Percentiles rank a stretch among this genome's conserved stretches.
phyloP scores from a whole-genome alignment of 2,888 invertebrate species.

The Synanthedon myopaeformis region DNA sequence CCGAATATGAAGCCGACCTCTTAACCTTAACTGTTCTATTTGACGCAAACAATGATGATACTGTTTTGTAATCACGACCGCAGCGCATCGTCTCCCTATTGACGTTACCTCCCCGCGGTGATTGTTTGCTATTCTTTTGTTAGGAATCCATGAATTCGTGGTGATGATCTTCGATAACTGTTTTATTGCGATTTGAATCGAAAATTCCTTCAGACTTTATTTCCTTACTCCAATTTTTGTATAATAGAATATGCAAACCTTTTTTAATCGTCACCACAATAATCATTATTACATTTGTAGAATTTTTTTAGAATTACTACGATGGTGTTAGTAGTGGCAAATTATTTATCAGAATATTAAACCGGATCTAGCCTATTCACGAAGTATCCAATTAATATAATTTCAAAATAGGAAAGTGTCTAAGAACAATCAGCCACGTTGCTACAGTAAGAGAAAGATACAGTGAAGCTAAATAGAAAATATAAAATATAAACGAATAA shows the following conservation, averaged over 20 bases:
- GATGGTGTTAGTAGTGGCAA: too few relatives aligned
- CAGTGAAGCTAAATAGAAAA: too few relatives aligned
- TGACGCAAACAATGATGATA: conserved; percentile 23
- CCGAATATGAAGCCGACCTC: conserved; percentile 13
- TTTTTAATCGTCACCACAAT: too few relatives aligned
- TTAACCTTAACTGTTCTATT: conserved; percentile 23
- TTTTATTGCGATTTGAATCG: background rate
- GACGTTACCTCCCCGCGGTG: background rate
- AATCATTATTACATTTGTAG: too few relatives aligned
- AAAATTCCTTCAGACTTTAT: too few relatives aligned
- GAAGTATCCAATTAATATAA: background rate
- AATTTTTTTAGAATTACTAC: too few relatives aligned
- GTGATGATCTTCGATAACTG: background rate
- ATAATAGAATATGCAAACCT: too few relatives aligned
- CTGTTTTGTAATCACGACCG: conserved; percentile 19
- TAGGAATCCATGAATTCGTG: background rate
- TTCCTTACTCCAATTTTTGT: too few relatives aligned
- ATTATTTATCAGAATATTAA: too few relatives aligned
- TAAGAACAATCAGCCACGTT: too few relatives aligned
- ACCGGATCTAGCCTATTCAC: background rate
- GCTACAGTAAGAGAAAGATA: too few relatives aligned
- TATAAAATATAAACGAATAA: too few relatives aligned
- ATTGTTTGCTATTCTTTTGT: background rate
- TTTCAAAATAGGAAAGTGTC: background rate
- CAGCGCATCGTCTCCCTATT: background rate